These are phyloP conservation scores for Bombyx mandarina DNA, from an alignment of 1,140 invertebrate genomes.

Conservation along the genomic window DNA sequence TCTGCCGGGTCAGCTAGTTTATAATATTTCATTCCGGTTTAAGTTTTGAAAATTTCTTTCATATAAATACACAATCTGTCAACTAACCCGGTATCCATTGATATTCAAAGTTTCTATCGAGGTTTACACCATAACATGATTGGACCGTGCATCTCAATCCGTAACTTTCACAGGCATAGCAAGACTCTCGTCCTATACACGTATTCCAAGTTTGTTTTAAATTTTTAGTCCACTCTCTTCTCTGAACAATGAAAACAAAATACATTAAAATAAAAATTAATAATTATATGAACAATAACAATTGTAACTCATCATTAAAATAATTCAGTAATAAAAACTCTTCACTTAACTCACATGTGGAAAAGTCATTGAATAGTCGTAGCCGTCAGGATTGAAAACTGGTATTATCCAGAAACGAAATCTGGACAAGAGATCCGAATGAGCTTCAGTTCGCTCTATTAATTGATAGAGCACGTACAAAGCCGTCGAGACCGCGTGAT, in stretches of 20 bases:
- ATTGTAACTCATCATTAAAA: not conserved
- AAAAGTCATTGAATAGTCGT: constrained; percentile 74
- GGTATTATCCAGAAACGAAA: constrained; percentile 74
- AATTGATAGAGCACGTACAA: constrained; percentile 56
- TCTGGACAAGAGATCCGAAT: constrained; percentile 40
- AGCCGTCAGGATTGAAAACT: constrained; percentile 82
- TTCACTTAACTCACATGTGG: constrained; percentile 31
- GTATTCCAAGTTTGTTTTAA: constrained; percentile 49
- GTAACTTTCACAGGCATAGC: constrained; percentile 33
- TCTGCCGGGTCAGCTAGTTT: too few relatives aligned
- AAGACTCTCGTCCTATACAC: constrained; percentile 34
- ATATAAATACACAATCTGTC: not conserved
- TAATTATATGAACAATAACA: not conserved
- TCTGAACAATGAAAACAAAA: constrained; percentile 16
- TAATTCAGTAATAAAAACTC: not conserved
- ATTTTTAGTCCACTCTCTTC: constrained; percentile 54
- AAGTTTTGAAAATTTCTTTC: too few relatives aligned
- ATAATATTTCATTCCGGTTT: too few relatives aligned
- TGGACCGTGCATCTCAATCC: constrained; percentile 45
- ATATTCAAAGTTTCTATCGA: constrained; percentile 63
- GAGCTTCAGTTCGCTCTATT: constrained; percentile 43
- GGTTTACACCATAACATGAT: constrained; percentile 53
- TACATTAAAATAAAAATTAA: not conserved
- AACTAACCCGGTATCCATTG: constrained; percentile 49
- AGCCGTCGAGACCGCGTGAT: constrained; percentile 51